Percentiles rank a stretch among this genome's conserved stretches.
Conservation (phyloP, 2,113 vertebrate species). For the Columbina picui region DNA sequence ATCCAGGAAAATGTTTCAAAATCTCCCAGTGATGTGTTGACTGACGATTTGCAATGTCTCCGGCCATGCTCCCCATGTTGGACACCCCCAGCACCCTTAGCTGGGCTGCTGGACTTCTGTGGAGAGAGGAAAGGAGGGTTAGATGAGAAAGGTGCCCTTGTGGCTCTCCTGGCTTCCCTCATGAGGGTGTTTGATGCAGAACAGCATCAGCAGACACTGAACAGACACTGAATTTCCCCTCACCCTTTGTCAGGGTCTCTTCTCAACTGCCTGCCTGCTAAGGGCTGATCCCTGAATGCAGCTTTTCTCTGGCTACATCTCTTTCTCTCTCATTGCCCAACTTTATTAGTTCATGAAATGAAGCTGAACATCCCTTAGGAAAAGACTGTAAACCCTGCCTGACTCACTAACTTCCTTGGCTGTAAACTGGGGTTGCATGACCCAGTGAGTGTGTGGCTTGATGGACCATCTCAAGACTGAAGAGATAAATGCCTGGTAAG, state of each 20-base stretch:
- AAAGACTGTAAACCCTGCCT: background rate
- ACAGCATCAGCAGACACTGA: background rate
- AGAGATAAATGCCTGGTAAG: background rate
- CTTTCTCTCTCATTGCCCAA: background rate
- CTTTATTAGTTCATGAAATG: background rate
- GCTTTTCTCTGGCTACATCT: background rate
- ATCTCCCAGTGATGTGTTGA: background rate
- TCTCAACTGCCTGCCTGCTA: background rate
- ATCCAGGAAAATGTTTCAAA: background rate
- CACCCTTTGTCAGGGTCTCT: background rate
- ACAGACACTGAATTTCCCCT: background rate
- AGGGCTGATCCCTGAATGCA: background rate
- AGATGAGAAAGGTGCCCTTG: background rate
- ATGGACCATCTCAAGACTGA: background rate
- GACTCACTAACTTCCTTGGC: background rate
- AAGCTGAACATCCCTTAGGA: slow-evolving; percentile 6
- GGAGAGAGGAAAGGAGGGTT: background rate
- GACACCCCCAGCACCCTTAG: background rate
- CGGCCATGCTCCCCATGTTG: background rate
- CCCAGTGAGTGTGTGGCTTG: rapidly evolving
- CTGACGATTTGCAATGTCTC: background rate
- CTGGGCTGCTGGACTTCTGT: background rate
- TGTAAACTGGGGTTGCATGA: background rate
- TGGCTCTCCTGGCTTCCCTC: background rate
- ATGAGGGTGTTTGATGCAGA: background rate